Evolutionary conservation across 2,888 invertebrate species (phyloP).

Genomic region (Drosophila anomelani): DNA sequence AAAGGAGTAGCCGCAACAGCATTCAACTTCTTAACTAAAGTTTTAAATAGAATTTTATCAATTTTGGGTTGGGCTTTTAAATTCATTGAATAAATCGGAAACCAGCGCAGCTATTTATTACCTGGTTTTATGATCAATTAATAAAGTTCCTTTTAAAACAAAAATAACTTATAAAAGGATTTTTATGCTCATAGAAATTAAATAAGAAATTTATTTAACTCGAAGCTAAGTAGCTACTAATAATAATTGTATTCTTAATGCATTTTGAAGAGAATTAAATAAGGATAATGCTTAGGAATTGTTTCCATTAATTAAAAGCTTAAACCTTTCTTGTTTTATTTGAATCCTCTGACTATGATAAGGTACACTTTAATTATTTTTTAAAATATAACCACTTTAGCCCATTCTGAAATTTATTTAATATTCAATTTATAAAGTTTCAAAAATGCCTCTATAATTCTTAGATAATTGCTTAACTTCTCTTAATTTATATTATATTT

Average conservation of each 20-base stretch:
- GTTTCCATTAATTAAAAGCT: rapidly evolving
- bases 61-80: background rate
- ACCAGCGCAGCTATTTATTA: background rate
- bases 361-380: background rate
- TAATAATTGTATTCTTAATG: background rate
- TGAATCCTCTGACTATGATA: too few relatives aligned
- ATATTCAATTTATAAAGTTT: background rate
- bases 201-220: too few relatives aligned
- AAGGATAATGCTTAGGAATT: background rate
- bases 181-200: background rate
- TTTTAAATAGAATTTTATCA: background rate
- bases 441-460: background rate
- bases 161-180: too few relatives aligned
- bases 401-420: background rate
- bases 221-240: background rate
- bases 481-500: background rate
- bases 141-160: too few relatives aligned
- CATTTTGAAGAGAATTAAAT: background rate
- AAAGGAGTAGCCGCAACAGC: background rate
- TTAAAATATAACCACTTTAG: background rate
- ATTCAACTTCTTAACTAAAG: background rate
- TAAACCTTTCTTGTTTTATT: background rate
- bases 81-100: background rate
- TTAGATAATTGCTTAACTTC: background rate
- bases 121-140: background rate